A percentile compares a stretch with the other conserved stretches of the same genome.
These are phyloP conservation scores for Tetheella fluctuosa DNA, from an alignment of 2,888 invertebrate genomes.

Conservation along the genomic window DNA sequence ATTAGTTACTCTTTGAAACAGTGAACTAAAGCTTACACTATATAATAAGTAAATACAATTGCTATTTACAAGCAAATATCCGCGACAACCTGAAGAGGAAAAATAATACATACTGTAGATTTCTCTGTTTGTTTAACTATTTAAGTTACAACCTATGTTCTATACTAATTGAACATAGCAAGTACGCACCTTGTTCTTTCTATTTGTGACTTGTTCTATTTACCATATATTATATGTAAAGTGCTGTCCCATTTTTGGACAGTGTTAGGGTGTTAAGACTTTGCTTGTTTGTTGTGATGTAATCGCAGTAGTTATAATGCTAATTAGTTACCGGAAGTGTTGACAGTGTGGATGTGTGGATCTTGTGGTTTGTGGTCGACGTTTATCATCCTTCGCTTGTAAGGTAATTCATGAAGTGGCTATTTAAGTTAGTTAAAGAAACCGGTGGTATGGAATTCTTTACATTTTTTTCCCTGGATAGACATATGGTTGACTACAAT, in stretches of 20 bases:
- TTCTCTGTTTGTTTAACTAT: slow-evolving; percentile 3
- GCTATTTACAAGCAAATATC: not conserved
- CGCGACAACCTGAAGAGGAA: not conserved
- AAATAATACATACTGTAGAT: not conserved
- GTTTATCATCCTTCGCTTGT: not conserved
- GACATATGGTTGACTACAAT: too few relatives aligned
- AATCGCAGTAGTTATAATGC: not conserved
- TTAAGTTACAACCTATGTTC: not conserved
- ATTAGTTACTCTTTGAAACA: not conserved
- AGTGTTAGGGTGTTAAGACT: not conserved
- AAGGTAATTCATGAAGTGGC: too few relatives aligned
- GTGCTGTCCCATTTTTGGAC: not conserved
- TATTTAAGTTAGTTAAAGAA: too few relatives aligned
- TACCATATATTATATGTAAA: not conserved
- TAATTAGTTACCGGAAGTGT: slow-evolving; percentile 1
- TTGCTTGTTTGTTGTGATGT: not conserved
- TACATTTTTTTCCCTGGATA: too few relatives aligned
- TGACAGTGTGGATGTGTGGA: not conserved
- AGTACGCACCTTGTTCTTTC: not conserved
- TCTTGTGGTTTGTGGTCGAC: not conserved
- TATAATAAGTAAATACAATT: not conserved
- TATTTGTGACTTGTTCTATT: not conserved
- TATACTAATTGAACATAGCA: not conserved
- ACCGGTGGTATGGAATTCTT: too few relatives aligned
- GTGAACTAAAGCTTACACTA: not conserved